Evolutionary conservation across 1,140 invertebrate species (phyloP), one percentile per base, ranked within the genome.

Genomic region (Philotrypesis tridentata): DNA sequence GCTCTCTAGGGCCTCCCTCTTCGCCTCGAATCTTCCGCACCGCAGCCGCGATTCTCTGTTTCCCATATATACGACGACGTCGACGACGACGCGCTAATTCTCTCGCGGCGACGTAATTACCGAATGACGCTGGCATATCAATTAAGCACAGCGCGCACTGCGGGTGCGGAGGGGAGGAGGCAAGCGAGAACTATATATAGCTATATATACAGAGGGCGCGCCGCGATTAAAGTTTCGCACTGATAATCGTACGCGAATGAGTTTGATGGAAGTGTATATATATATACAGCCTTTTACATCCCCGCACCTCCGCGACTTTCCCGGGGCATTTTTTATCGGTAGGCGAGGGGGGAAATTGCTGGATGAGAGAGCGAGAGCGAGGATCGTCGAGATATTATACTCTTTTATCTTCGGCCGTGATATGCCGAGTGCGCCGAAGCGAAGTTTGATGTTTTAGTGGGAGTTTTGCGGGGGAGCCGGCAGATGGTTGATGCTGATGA

Each of bases 71-170:
- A n/a, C n/a, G 12, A 43, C 40, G 40, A 43, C 6, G 12, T 2
- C 1, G 0, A 14, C 29, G 60, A 29, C 48, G 48, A 76, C 9
- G 31, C 14, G 60, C 74, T 63, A 77, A 77, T 77, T 67, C 63
- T 31, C 74, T 27, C 37, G 40, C 37, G n/a, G 40, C 21, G 33
- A 37, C 31, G 68, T 71, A 71, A 71, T 71, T 71, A 71, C 37
- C 68, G n/a, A 71, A 71, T 40, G 68, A 43, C 37, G 33, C 31
- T 8, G 23, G 68, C 21, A 60, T 43, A 73, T 73, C 43, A 60
- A 73, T 73, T 73, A 73, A 55, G 43, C 25, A 9, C 43, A 33
- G 29, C 17, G 8, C n/a, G n/a, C n/a, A n/a, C n/a, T n/a, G n/a
- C n/a, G 25, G 7, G 65, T 31, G 14, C 12, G 12, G 12, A 68